phyloP scores from a whole-genome alignment of 2,113 vertebrate genomes.

The Petromus typicus region DNA sequence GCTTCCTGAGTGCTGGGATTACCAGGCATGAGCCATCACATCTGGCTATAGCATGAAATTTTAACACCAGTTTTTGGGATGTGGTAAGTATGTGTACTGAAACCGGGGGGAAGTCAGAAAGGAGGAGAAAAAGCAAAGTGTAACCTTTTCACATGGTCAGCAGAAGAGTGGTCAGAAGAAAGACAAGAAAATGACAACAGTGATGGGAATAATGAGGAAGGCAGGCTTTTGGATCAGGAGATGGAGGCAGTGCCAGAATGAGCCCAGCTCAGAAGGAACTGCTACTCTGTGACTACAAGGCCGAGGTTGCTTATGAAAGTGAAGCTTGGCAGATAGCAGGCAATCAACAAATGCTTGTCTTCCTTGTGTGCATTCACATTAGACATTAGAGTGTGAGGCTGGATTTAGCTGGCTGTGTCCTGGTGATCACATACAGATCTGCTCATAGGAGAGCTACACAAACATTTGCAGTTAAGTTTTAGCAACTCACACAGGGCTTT shows the following conservation, averaged over 20 bases:
- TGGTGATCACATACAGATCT: slow-evolving; percentile 32
- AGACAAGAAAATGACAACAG: slow-evolving; percentile 13
- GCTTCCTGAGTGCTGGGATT: too few species aligned
- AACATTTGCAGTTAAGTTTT: neutral
- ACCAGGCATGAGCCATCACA: too few species aligned
- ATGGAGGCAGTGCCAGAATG: neutral
- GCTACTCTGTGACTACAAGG: neutral
- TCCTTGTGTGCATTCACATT: neutral
- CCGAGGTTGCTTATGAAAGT: neutral
- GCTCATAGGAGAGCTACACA: neutral
- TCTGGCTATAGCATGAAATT: too few species aligned
- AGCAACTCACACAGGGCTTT: neutral
- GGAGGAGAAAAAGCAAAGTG: neutral
- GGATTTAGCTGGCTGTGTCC: neutral
- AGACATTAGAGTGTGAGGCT: slow-evolving; percentile 12
- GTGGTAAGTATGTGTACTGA: neutral
- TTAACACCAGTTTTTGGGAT: slow-evolving; percentile 4
- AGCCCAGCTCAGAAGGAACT: neutral
- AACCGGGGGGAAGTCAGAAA: neutral
- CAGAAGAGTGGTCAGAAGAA: slow-evolving; percentile 2
- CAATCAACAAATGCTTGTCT: neutral
- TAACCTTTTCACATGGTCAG: neutral
- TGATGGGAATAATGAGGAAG: neutral
- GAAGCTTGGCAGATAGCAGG: neutral
- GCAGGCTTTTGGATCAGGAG: neutral